These are phyloP conservation scores for Mastomys coucha DNA, from an alignment of 2,113 vertebrate genomes.

Conservation along the genomic window DNA sequence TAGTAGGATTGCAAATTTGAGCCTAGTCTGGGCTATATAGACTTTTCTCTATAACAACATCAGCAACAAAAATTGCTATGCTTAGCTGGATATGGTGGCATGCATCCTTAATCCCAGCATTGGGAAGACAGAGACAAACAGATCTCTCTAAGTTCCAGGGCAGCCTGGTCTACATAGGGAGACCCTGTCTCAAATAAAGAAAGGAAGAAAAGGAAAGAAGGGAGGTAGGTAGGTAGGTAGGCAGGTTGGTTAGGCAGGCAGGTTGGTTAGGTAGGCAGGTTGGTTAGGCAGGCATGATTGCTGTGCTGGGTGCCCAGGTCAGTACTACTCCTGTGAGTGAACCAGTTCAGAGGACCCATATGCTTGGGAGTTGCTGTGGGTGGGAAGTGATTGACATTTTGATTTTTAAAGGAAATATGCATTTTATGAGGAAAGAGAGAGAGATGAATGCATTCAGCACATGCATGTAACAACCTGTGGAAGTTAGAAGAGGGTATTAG, in stretches of 20 bases:
- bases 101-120: neutral
- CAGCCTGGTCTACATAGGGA: neutral
- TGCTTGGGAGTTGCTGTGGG: neutral
- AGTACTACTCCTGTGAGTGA: neutral
- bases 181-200: too few relatives aligned
- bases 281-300: neutral
- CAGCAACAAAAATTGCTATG: neutral
- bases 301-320: neutral
- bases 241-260: too few relatives aligned
- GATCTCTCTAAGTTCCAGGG: neutral
- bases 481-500: neutral
- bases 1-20: neutral
- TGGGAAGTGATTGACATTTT: neutral
- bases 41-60: neutral
- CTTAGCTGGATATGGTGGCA: neutral
- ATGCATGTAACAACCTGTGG: neutral
- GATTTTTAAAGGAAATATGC: neutral
- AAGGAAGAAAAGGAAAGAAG: too few relatives aligned
- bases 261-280: too few relatives aligned
- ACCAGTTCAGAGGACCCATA: neutral
- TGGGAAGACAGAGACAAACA: neutral
- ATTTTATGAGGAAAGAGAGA: neutral
- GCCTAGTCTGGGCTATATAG: neutral
- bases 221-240: too few relatives aligned
- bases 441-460: neutral